phyloP scores from a whole-genome alignment of 2,797 vertebrate species.

The Enteromius thamalakanensis region DNA sequence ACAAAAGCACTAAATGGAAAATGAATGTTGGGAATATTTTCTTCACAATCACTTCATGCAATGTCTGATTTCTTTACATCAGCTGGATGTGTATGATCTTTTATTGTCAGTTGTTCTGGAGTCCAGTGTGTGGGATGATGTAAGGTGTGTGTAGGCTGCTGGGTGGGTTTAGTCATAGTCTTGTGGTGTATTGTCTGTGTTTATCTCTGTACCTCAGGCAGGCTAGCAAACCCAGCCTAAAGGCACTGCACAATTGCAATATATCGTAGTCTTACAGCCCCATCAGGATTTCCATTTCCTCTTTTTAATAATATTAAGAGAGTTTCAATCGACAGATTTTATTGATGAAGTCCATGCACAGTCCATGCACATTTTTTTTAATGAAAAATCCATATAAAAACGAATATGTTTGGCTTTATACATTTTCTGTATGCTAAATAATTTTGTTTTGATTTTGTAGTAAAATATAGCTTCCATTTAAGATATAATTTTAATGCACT shows the following conservation, averaged over 20 bases:
- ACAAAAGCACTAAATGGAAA: neutral
- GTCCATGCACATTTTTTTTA: neutral
- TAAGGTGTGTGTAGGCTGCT: constrained; percentile 19
- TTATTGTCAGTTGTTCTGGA: constrained; percentile 3
- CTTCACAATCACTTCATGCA: neutral
- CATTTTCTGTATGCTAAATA: neutral
- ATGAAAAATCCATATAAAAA: neutral
- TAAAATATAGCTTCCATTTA: neutral
- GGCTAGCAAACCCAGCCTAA: constrained; percentile 11
- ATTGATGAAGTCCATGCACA: neutral
- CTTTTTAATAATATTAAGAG: neutral
- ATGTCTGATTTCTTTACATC: neutral
- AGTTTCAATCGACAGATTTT: no score
- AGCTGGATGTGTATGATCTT: neutral
- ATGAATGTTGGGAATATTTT: constrained; percentile 16
- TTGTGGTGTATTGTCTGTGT: constrained; percentile 26
- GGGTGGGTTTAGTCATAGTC: neutral
- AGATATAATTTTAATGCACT: neutral
- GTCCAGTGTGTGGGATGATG: constrained; percentile 22
- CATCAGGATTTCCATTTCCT: neutral
- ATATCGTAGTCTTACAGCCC: neutral
- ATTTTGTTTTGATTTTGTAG: neutral
- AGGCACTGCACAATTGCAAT: constrained; percentile 1
- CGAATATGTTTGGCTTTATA: neutral
- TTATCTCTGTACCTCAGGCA: constrained; percentile 47